Evolutionary conservation across 2,888 invertebrate genomes (phyloP).

Genomic region (Xylota sylvarum): DNA sequence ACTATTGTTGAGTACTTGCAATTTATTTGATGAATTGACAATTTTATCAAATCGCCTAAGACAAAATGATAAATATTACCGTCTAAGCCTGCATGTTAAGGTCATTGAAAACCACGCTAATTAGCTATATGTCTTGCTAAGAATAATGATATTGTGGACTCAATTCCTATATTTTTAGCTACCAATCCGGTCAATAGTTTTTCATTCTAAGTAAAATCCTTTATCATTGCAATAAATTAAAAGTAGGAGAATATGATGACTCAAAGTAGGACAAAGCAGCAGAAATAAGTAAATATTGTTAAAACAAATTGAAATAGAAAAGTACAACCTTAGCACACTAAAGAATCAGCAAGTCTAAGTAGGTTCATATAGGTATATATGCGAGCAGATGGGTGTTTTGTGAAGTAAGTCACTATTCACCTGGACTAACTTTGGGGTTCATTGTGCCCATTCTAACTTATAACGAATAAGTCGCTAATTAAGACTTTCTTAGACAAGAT

Average conservation of each 20-base stretch:
- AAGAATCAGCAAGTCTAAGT: no score
- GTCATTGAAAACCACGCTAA: background rate
- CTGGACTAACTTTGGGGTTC: no score
- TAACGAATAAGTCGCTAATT: no score
- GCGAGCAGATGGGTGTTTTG: no score
- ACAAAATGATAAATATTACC: background rate
- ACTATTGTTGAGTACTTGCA: background rate
- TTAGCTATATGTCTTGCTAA: background rate
- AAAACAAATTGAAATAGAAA: no score
- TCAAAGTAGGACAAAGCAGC: no score
- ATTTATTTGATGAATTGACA: background rate
- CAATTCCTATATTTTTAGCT: background rate
- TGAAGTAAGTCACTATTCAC: no score
- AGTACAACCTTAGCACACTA: no score
- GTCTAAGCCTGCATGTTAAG: background rate
- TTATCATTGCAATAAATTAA: background rate
- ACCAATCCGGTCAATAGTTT: slow-evolving; percentile 14
- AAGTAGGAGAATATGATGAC: background rate
- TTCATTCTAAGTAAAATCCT: background rate
- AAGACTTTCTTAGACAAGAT: no score
- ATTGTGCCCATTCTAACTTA: no score
- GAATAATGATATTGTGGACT: slow-evolving; percentile 12
- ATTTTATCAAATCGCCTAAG: background rate
- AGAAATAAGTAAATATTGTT: no score
- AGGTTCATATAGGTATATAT: no score